A percentile compares a stretch with the other conserved stretches of the same genome.
Conservation (phyloP, 2,888 invertebrate species). For the Eupithecia exiguata region DNA sequence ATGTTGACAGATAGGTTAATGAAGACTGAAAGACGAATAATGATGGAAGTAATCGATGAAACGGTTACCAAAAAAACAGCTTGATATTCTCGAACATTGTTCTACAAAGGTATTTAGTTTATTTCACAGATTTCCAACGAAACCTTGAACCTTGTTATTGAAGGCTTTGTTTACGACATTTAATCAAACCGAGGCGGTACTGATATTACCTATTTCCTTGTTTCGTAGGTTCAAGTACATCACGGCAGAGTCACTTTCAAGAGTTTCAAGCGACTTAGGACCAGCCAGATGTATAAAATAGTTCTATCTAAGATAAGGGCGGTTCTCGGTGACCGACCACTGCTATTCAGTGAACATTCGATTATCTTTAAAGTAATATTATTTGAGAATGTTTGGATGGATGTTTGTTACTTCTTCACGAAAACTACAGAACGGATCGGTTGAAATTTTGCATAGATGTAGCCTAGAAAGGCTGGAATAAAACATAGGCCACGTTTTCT, state of each 20-base stretch:
- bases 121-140: slow-evolving; percentile 12
- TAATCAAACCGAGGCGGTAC: slow-evolving; percentile 16
- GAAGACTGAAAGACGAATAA: background rate
- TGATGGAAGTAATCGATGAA: background rate
- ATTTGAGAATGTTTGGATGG: no score
- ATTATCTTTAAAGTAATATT: no score
- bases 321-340: no score
- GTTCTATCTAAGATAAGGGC: background rate
- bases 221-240: slow-evolving; percentile 14
- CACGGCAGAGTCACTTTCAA: slow-evolving; percentile 4
- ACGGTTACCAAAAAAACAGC: background rate
- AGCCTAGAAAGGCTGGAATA: no score
- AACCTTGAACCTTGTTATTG: slow-evolving; percentile 34
- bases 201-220: slow-evolving; percentile 22
- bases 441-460: no score
- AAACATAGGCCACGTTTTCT: no score
- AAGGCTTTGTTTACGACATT: slow-evolving; percentile 32
- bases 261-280: background rate
- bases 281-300: background rate
- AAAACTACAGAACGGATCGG: no score
- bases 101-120: background rate
- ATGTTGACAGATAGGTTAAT: no score
- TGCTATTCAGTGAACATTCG: no score
- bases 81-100: background rate
- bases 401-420: no score